Base-by-base conservation (phyloP, 2,888 invertebrate genomes). In the Aporophyla lueneburgensis region DNA sequence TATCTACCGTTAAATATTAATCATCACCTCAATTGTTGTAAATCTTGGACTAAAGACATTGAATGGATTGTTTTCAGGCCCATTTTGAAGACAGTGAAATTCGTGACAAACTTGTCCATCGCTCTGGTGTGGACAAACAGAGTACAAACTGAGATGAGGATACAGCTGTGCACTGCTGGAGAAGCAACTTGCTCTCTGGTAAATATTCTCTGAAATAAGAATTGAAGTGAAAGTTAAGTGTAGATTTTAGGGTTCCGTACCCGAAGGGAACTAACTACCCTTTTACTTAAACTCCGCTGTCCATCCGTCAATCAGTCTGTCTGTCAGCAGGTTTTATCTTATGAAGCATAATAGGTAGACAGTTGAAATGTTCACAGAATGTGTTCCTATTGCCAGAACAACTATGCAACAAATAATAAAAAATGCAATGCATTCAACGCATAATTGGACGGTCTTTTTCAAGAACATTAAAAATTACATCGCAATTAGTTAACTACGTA, bases 81-180 rank as follows among this genome's bases (percentile, higher is more conserved):
- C 61, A 97, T 98, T 85, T 92, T 98, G 86, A 97, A 98, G 69
- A 96, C 97, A 0, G 98, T 99, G n/a, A 95, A 97, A 66, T 99
- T 99, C 97, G 97, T 98, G 67, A 97, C 97, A 76, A 97, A 98
- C 83, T 95, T 97, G 54, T 95, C 97, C 21, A 95, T 99, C 21
- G 97, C 98, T 14, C 97, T 99, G 21, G 97, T 98, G 79, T 99
- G 99, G 99, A 98, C 99, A 94, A 98, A 99, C 94, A 97, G 99
- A 72, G 97, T 98, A 46, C 99, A 99, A 94, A 99, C 99, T 90
- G 95, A 97, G 75, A 86, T 96, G 24, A 88, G 88, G 49, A 93
- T 96, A 2, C 97, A 97, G 19, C 93, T 98, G 6, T 99, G 98
- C 91, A 95, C 96, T 33, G 96, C 96, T 53, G 92, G 93, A 33